Base-by-base conservation (phyloP, 2,113 vertebrate species). In the Phyllostomus discolor region DNA sequence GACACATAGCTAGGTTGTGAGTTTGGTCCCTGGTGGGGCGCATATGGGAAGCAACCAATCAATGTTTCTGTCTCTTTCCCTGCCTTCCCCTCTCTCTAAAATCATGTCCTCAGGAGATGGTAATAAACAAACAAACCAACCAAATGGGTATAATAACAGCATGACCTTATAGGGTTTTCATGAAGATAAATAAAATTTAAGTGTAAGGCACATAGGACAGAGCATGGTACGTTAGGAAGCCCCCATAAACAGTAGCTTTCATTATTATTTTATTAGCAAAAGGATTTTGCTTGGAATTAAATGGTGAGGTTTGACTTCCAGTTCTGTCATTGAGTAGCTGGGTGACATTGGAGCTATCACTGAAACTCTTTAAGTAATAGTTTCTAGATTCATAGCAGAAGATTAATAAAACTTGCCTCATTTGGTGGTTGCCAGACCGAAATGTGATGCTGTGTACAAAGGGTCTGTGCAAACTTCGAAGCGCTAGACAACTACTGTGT, bases 271-370 rank as follows among this genome's bases (percentile, higher is more conserved):
- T 83, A 73, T 38, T 19, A 19, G 20, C 46, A 33, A 94, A 83
- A 84, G 70, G 50, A 26, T 91, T 93, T 90, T 59, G 38, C 59
- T 91, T 85, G 73, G 57, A 75, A 79, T 92, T 79, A 48, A 84
- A 50, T 22, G 69, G 19, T 12, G 31, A 54, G 17, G 31, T 73
- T 85, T 85, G 90, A 80, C 52, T 88, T 81, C 57, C 31, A 88
- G 72, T n/a, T 72, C 64, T 86, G 38, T 28, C 57, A 20, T 6
- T 19, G 26, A 78, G 50, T 70, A 50, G 16, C 24, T 11, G 6
- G 35, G 57, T 81, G 50, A 76, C 72, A 43, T 83, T 67, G 70
- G 24, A 81, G 67, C 10, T 7, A 1, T 54, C 33, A 15, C 67
- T 41, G 57, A 59, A 73, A 16, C 33, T 57, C 57, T 90, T 75